Conservation (phyloP, 2,797 vertebrate genomes). For the Eremophila alpestris region DNA sequence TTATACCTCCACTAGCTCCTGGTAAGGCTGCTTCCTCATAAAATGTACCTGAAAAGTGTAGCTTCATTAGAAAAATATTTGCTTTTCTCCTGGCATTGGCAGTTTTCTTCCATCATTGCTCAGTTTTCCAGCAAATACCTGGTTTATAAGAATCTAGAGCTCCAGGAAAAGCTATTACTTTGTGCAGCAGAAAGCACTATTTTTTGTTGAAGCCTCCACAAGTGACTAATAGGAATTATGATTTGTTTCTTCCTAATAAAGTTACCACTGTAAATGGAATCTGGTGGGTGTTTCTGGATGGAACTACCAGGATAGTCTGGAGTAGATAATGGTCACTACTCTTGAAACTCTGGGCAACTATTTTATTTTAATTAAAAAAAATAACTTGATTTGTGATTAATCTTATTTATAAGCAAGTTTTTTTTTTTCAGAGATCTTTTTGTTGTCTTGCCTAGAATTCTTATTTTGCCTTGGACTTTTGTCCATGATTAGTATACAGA, state of each 20-base stretch:
- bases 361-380: background rate
- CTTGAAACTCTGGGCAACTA: background rate
- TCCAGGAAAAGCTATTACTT: background rate
- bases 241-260: constrained; percentile 24
- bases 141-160: background rate
- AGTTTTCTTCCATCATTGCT: background rate
- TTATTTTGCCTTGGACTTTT: background rate
- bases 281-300: background rate
- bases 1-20: background rate
- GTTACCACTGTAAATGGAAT: background rate
- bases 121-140: background rate
- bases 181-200: background rate
- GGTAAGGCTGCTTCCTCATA: background rate
- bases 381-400: background rate
- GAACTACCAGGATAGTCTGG: background rate
- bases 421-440: background rate
- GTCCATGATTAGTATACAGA: background rate
- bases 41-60: background rate
- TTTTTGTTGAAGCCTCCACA: background rate
- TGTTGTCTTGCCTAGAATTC: background rate
- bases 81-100: background rate
- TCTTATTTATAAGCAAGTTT: background rate
- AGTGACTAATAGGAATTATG: background rate
- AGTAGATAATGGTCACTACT: background rate
- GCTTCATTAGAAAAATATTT: background rate